Base-by-base conservation (phyloP, 1,140 invertebrate species). In the Armadillidium nasatum region DNA sequence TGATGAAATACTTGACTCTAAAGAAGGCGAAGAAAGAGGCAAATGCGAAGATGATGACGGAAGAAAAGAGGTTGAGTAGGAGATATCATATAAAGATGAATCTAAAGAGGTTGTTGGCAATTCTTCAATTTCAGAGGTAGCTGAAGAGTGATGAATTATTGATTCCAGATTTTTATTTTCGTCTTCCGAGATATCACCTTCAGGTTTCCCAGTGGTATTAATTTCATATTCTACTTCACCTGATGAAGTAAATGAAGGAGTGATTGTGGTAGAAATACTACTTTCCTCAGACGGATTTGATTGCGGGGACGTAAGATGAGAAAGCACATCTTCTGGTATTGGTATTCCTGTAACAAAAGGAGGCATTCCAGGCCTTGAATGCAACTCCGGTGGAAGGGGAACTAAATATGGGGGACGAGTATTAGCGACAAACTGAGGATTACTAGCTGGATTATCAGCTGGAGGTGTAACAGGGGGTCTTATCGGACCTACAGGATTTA, bases 341-440 rank as follows among this genome's bases (percentile, higher is more conserved):
- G 68, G 68, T 15, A 70, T 70, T 22, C 68, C 68, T 13, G 68
- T 70, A 11, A 70, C 68, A 21, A 3, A 70, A 70, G 68, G 68
- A 13, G 10, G 15, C 68, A 70, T 2, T 4, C 11, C 11, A 21
- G 68, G 68, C 11, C 68, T 70, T 13, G 68, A 11, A 21, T 46
- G 33, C 11, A 76, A 44, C 10, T 45, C 44, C 13, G 74, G 74
- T 33, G 74, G 74, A 7, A 76, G 19, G 7, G 74, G 69, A 19
- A 66, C 74, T 19, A 76, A 45, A 44, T 71, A 76, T 13, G 74
- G 74, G 9, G 74, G 74, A 1, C 44, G 44, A 21, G 74, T 76
- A 33, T 76, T 76, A 4, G 69, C 67, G n/a, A 76, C 68, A 15
- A 76, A 71, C 44, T 50, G 67, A 23, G 74, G 74, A 13, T 67